A percentile compares a stretch with the other conserved stretches of the same genome.
These are phyloP conservation scores for Idaea straminata DNA, from an alignment of 2,888 invertebrate species.

Conservation along the genomic window DNA sequence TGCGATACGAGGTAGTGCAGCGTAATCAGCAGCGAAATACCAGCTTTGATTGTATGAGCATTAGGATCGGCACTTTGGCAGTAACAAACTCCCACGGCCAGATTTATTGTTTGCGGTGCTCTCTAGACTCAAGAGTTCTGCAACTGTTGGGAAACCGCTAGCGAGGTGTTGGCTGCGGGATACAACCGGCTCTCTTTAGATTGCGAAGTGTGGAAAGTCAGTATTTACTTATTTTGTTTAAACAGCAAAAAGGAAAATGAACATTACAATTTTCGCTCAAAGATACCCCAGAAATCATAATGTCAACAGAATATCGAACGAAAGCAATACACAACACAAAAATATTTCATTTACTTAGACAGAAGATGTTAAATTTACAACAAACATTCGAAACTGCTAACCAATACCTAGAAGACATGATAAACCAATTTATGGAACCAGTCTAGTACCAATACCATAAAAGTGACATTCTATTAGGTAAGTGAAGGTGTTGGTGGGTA, in stretches of 20 bases:
- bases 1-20: slow-evolving; percentile 28
- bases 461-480: neutral
- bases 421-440: slow-evolving; percentile 11
- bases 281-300: neutral
- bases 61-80: slow-evolving; percentile 49
- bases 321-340: no score
- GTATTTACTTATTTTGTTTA: slow-evolving; percentile 10
- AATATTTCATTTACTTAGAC: neutral
- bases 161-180: slow-evolving; percentile 57
- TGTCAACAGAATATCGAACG: no score
- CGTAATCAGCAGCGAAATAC: slow-evolving; percentile 47
- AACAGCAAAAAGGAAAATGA: neutral
- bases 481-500: neutral
- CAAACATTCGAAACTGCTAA: slow-evolving; percentile 19
- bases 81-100: slow-evolving; percentile 66
- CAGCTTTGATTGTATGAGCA: slow-evolving; percentile 51
- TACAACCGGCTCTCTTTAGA: slow-evolving; percentile 66
- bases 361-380: slow-evolving; percentile 9
- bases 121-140: slow-evolving; percentile 63
- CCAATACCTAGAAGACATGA: neutral
- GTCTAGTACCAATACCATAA: slow-evolving; percentile 7
- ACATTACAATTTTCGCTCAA: neutral
- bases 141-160: slow-evolving; percentile 67
- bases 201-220: slow-evolving; percentile 72
- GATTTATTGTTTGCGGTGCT: slow-evolving; percentile 71